A percentile compares a stretch with the other conserved stretches of the same genome.
Conservation (phyloP, 1,140 invertebrate species). For the Phthorimaea operculella region DNA sequence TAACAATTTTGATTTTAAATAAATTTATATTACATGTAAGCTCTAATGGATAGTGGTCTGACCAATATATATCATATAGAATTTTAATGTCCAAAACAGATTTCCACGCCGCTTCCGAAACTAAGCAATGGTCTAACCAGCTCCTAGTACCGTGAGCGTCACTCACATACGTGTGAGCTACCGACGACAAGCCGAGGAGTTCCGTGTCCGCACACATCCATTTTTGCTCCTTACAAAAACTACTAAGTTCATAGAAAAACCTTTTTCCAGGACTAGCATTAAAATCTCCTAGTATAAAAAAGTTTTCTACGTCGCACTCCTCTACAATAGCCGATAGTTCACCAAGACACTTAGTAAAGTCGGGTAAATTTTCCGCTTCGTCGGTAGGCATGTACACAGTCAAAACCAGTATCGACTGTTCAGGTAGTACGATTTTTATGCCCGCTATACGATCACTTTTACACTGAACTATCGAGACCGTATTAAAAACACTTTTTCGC, state of each 20-base stretch:
- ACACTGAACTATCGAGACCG: neutral
- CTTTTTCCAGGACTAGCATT: constrained; percentile 2
- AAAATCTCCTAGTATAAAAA: constrained; percentile 7
- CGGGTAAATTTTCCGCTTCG: neutral
- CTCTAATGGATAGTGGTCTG: constrained; percentile 4
- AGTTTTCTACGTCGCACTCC: neutral
- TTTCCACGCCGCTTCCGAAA: neutral
- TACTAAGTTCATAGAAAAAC: neutral
- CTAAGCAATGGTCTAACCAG: constrained; percentile 8
- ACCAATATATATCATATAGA: neutral
- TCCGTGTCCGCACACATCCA: constrained; percentile 2
- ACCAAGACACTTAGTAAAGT: constrained; percentile 5
- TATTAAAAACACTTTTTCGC: neutral
- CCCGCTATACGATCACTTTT: neutral
- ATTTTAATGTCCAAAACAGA: neutral
- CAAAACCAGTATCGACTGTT: neutral
- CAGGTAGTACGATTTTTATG: neutral
- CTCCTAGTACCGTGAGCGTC: constrained; percentile 4
- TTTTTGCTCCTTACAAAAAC: neutral
- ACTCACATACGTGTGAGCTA: constrained; percentile 3
- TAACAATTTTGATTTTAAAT: too few relatives aligned
- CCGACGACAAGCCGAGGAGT: neutral
- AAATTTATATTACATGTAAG: constrained; percentile 7
- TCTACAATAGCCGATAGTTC: constrained; percentile 1
- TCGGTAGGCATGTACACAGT: constrained; percentile 6